A percentile compares a stretch with the other conserved stretches of the same genome.
Conservation (phyloP, 2,113 vertebrate genomes). For the Microcebus griseorufus region DNA sequence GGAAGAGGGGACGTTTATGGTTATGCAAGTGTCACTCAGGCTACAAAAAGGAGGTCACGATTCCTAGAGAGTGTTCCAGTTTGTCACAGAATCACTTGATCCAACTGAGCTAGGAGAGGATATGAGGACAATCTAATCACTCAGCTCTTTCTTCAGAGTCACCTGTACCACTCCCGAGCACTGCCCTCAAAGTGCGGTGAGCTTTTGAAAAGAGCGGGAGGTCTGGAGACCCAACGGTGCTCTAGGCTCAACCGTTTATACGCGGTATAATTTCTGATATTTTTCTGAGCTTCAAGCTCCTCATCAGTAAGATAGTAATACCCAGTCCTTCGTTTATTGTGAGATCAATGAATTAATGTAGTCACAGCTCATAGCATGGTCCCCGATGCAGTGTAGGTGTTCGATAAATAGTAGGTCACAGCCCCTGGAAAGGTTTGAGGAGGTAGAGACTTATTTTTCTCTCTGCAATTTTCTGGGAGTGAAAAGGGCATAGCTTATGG, state of each 20-base stretch:
- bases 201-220: not conserved
- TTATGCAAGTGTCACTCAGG: not conserved
- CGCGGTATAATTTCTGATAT: not conserved
- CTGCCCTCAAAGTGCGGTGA: not conserved
- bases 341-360: not conserved
- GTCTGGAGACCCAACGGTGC: too few relatives aligned
- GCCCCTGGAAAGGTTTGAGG: not conserved
- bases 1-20: not conserved
- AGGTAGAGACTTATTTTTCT: not conserved
- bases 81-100: not conserved
- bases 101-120: not conserved
- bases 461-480: not conserved
- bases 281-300: not conserved
- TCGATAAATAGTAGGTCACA: not conserved
- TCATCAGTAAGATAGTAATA: not conserved
- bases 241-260: not conserved
- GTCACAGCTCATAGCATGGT: not conserved
- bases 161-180: not conserved
- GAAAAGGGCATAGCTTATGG: not conserved
- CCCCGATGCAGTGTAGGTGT: not conserved
- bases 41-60: not conserved
- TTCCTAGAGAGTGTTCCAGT: not conserved
- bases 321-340: not conserved
- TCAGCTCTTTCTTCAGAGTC: not conserved
- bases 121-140: not conserved